Conservation (phyloP, 2,113 vertebrate genomes). For the Etheostoma cragini region DNA sequence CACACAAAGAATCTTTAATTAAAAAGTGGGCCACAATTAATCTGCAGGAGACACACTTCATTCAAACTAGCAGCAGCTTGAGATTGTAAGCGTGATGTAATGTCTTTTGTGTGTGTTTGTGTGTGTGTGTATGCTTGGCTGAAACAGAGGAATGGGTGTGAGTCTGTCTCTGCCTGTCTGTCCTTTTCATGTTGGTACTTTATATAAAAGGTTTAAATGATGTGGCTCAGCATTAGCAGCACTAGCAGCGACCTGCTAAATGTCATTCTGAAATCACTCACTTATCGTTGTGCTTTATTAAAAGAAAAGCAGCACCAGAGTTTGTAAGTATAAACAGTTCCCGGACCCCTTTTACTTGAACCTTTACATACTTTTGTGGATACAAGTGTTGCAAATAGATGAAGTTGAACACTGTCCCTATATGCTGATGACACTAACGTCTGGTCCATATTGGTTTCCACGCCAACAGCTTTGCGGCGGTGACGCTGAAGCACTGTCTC, state of each 20-base stretch:
- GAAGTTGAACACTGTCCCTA: background rate
- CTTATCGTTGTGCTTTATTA: slow-evolving; percentile 14
- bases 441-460: no score
- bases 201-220: slow-evolving; percentile 68
- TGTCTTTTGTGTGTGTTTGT: slow-evolving; percentile 19
- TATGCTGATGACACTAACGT: background rate
- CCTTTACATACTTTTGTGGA: background rate
- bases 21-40: slow-evolving; percentile 81
- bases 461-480: no score
- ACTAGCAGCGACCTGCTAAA: background rate
- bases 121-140: background rate
- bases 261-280: slow-evolving; percentile 10
- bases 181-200: slow-evolving; percentile 37
- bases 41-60: slow-evolving; percentile 59
- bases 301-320: background rate
- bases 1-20: slow-evolving; percentile 79
- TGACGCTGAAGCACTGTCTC: no score
- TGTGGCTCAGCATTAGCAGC: slow-evolving; percentile 36
- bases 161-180: slow-evolving; percentile 14
- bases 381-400: background rate
- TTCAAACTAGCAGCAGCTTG: slow-evolving; percentile 58
- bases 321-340: background rate
- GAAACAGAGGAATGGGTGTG: slow-evolving; percentile 23
- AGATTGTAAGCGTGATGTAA: slow-evolving; percentile 32
- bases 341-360: background rate